Evolutionary conservation across 1,140 invertebrate species (phyloP).

Genomic region (Brachionus manjavacas): DNA sequence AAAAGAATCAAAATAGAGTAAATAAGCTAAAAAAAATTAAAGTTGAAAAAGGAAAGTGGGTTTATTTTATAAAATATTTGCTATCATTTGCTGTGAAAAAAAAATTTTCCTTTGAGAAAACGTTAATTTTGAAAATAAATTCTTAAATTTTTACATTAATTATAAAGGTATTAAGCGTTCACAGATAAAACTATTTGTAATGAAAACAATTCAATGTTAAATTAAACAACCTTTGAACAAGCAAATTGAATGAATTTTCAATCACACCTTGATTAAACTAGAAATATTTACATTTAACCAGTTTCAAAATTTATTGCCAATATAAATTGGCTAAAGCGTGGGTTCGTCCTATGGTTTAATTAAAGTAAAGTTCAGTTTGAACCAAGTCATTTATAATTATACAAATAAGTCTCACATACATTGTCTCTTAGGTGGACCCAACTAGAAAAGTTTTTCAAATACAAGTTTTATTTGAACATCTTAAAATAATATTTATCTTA

Average conservation of each 20-base stretch:
- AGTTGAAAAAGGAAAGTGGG: too few species aligned
- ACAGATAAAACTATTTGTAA: neutral
- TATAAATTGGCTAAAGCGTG: neutral
- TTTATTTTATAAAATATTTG: too few species aligned
- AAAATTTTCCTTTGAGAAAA: neutral
- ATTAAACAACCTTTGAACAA: neutral
- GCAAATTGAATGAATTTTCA: too few species aligned
- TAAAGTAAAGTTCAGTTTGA: neutral
- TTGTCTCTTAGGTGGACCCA: neutral
- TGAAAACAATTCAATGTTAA: neutral
- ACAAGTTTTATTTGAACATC: conserved; percentile 10
- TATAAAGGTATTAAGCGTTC: neutral
- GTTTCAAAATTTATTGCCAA: neutral
- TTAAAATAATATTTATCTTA: neutral
- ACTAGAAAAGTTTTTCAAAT: neutral
- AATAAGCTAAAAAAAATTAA: too few species aligned
- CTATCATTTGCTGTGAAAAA: too few species aligned
- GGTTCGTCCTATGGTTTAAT: neutral
- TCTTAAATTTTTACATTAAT: neutral
- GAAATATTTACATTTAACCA: neutral
- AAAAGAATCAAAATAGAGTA: too few species aligned
- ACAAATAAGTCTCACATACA: neutral
- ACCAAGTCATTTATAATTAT: neutral
- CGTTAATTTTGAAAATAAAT: neutral
- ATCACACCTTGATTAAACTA: neutral